These are phyloP conservation scores for Pollenia angustigena DNA, from an alignment of 2,888 invertebrate genomes.

Conservation along the genomic window DNA sequence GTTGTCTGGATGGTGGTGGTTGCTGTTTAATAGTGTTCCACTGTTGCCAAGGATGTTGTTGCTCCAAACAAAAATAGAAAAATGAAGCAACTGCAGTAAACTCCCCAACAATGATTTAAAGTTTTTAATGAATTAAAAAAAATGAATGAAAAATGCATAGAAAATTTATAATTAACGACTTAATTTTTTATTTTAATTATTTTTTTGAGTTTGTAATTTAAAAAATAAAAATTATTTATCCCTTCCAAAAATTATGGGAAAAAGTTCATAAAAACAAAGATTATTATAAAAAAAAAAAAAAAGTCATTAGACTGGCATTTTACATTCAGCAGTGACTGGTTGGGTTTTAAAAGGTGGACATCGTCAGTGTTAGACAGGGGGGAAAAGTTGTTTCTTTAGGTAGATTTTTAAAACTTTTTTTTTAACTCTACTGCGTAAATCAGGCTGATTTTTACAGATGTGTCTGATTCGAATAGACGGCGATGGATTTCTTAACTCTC, in stretches of 20 bases:
- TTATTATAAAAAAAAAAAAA: slow-evolving; percentile 32
- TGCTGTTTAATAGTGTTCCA: slow-evolving; percentile 2
- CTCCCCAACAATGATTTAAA: slow-evolving; percentile 55
- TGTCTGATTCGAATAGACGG: too few species aligned
- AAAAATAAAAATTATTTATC: background rate
- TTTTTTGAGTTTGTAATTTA: background rate
- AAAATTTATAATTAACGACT: slow-evolving; percentile 18
- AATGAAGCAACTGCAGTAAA: slow-evolving; percentile 14
- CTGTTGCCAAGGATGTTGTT: slow-evolving; percentile 22
- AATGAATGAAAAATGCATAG: background rate
- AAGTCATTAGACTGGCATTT: slow-evolving; percentile 55
- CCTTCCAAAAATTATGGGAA: slow-evolving; percentile 22
- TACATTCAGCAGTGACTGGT: background rate
- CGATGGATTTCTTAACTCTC: too few species aligned
- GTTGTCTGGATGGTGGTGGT: background rate
- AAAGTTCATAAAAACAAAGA: slow-evolving; percentile 6
- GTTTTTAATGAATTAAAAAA: slow-evolving; percentile 44
- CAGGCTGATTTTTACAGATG: too few species aligned
- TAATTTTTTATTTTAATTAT: slow-evolving; percentile 24
- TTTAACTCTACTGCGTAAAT: too few species aligned
- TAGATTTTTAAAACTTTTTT: background rate
- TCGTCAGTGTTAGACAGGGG: background rate
- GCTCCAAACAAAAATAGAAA: background rate
- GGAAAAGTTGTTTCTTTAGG: background rate
- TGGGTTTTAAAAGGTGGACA: too few species aligned